Evolutionary conservation across 2,888 invertebrate species (phyloP).

Genomic region (Polyommatus iphigenia): DNA sequence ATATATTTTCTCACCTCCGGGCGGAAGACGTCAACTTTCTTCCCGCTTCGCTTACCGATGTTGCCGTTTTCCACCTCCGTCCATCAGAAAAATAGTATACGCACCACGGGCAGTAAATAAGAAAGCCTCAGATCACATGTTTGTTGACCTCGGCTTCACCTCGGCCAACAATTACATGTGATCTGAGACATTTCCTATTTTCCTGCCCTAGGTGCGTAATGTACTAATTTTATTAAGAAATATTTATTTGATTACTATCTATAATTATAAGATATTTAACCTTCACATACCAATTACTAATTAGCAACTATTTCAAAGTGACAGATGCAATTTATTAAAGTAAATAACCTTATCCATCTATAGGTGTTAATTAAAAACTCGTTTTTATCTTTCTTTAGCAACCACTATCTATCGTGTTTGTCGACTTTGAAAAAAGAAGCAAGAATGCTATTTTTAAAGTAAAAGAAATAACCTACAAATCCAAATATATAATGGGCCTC

Average conservation of each 20-base stretch:
- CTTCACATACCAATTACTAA: constrained; percentile 5
- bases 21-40: too few species aligned
- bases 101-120: too few species aligned
- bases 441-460: not conserved
- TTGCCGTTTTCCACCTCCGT: too few species aligned
- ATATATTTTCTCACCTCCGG: too few species aligned
- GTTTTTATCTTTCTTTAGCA: not conserved
- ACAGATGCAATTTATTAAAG: not conserved
- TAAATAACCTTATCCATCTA: not conserved
- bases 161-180: too few species aligned
- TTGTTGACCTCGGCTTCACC: too few species aligned
- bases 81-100: too few species aligned
- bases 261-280: not conserved
- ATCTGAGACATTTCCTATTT: too few species aligned
- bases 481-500: not conserved
- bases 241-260: not conserved
- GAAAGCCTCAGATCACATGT: too few species aligned
- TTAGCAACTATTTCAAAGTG: constrained; percentile 3
- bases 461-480: not conserved
- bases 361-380: not conserved
- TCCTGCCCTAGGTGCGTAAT: too few species aligned
- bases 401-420: not conserved
- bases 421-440: not conserved
- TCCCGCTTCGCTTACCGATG: too few species aligned
- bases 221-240: too few species aligned